Evolutionary conservation across 2,113 vertebrate species (phyloP).

Genomic region (Platycercus adscitus): DNA sequence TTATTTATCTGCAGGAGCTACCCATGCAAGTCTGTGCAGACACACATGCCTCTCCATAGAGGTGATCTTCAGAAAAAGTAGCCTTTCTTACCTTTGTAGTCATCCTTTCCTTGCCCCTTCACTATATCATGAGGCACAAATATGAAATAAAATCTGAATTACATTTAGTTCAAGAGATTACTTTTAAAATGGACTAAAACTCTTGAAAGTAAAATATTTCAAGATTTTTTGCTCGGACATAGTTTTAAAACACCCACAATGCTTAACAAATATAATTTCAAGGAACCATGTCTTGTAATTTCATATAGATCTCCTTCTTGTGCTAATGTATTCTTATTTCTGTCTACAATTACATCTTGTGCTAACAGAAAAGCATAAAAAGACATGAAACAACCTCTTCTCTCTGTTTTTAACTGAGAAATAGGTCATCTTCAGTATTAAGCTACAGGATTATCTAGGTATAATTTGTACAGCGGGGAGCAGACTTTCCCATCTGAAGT

Average conservation of each 20-base stretch:
- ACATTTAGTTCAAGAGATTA: neutral
- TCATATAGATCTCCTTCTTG: neutral
- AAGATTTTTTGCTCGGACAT: neutral
- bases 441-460: neutral
- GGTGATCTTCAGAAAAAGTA: neutral
- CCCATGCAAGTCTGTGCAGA: neutral
- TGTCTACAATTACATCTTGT: neutral
- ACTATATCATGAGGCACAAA: fast-evolving
- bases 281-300: neutral
- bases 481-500: neutral
- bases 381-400: neutral
- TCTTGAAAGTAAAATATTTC: neutral
- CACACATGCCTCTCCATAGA: neutral
- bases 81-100: neutral
- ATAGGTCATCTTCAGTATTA: neutral
- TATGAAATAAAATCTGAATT: neutral
- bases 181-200: neutral
- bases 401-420: neutral
- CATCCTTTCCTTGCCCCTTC: neutral
- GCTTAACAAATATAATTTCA: neutral
- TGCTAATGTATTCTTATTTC: neutral
- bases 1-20: neutral
- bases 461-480: neutral
- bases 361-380: neutral
- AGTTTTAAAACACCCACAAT: neutral